phyloP scores from a whole-genome alignment of 2,888 invertebrate species.

The Thyatira batis region DNA sequence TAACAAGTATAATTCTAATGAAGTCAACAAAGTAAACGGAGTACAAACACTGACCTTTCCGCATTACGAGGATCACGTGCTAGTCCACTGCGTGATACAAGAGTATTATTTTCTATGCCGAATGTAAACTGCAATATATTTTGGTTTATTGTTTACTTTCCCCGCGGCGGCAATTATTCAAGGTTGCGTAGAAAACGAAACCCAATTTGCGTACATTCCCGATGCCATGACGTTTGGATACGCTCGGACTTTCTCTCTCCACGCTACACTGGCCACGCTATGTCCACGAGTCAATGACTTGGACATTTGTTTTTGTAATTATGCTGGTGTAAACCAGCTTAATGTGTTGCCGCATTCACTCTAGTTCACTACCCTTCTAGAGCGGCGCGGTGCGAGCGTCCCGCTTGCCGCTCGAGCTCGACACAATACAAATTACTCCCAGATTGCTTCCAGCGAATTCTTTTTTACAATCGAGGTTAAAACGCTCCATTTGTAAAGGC shows the following conservation, averaged over 20 bases:
- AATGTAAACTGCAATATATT: slow-evolving; percentile 14
- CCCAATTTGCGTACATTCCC: slow-evolving; percentile 56
- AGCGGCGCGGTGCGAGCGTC: slow-evolving; percentile 14
- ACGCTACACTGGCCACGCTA: slow-evolving; percentile 49
- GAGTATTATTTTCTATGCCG: background rate
- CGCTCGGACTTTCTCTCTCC: slow-evolving; percentile 64
- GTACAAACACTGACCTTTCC: background rate
- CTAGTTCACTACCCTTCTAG: slow-evolving; percentile 29
- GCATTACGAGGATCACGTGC: background rate
- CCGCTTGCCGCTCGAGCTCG: slow-evolving; percentile 3
- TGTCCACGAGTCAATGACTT: slow-evolving; percentile 56
- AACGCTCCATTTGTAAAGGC: background rate
- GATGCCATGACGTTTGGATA: slow-evolving; percentile 34
- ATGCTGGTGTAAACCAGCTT: slow-evolving; percentile 29
- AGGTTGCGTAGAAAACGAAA: slow-evolving; percentile 62
- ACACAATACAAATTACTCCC: slow-evolving; percentile 38
- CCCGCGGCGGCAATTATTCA: slow-evolving; percentile 36
- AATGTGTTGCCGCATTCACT: slow-evolving; percentile 38
- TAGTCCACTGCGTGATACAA: background rate
- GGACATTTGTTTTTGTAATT: slow-evolving; percentile 49
- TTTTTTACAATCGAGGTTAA: background rate
- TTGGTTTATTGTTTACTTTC: slow-evolving; percentile 25
- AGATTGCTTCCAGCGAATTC: slow-evolving; percentile 12
- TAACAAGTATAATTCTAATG: background rate
- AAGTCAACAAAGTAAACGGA: background rate